Conservation (phyloP, 2,113 vertebrate species). For the Urocolius indicus region DNA sequence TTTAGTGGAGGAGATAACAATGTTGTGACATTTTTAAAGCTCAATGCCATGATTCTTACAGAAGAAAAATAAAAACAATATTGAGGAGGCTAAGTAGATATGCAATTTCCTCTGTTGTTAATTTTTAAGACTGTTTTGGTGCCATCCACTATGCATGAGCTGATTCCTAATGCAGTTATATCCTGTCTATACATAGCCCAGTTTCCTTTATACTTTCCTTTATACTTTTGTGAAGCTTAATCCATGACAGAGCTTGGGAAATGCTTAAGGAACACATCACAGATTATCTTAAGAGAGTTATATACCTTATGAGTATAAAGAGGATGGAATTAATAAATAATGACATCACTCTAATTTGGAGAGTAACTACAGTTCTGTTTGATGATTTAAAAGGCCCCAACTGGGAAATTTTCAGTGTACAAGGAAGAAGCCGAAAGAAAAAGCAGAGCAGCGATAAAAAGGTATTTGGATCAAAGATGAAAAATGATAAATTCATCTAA, state of each 20-base stretch:
- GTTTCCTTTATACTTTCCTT: neutral
- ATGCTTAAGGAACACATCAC: neutral
- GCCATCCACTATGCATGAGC: neutral
- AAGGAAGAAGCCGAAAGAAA: neutral
- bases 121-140: conserved; percentile 15
- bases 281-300: neutral
- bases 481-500: neutral
- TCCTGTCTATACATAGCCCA: neutral
- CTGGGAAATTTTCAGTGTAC: neutral
- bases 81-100: neutral
- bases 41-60: neutral
- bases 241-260: neutral
- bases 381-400: neutral
- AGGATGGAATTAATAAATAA: neutral
- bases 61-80: neutral
- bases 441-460: neutral
- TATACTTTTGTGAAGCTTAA: neutral
- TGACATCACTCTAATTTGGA: neutral
- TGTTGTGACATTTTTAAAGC: neutral
- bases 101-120: neutral
- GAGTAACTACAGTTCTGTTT: neutral
- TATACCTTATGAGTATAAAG: neutral
- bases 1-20: neutral
- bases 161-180: neutral
- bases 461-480: neutral